Conservation (phyloP, 2,113 vertebrate genomes). For the Ailuropoda melanoleuca region DNA sequence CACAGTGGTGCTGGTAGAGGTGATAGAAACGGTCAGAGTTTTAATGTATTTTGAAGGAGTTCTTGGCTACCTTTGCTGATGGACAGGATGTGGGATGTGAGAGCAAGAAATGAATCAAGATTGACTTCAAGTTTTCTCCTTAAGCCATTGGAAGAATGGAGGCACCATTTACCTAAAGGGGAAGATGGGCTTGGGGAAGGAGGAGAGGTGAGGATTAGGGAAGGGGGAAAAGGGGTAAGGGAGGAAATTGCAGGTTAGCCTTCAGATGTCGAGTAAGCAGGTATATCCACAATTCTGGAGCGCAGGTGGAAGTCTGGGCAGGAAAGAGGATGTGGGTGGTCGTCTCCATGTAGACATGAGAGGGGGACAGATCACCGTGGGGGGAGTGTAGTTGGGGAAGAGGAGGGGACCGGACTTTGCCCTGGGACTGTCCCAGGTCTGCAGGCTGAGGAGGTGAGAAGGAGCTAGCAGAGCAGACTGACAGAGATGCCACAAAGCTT, state of each 20-base stretch:
- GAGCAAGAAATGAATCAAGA: neutral
- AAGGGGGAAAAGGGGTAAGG: too few relatives aligned
- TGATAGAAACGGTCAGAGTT: neutral
- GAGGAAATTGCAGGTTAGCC: too few relatives aligned
- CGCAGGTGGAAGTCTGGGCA: neutral
- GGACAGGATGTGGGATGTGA: neutral
- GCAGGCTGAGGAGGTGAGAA: neutral
- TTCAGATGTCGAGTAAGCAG: neutral
- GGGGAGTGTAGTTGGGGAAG: neutral
- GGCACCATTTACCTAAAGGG: too few relatives aligned
- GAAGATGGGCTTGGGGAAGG: too few relatives aligned
- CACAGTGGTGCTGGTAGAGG: neutral
- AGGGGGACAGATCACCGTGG: accelerated
- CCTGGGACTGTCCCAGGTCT: neutral
- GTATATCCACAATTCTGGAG: neutral
- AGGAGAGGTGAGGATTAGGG: neutral
- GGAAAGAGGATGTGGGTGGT: neutral
- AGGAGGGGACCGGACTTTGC: neutral
- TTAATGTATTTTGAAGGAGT: neutral
- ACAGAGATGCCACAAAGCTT: neutral
- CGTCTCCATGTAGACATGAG: too few relatives aligned
- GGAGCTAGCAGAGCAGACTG: neutral
- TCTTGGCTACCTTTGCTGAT: neutral
- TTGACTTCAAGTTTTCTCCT: neutral
- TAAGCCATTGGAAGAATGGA: neutral